Conservation (phyloP, 1,140 invertebrate species). For the Sycophaga agraensis region DNA sequence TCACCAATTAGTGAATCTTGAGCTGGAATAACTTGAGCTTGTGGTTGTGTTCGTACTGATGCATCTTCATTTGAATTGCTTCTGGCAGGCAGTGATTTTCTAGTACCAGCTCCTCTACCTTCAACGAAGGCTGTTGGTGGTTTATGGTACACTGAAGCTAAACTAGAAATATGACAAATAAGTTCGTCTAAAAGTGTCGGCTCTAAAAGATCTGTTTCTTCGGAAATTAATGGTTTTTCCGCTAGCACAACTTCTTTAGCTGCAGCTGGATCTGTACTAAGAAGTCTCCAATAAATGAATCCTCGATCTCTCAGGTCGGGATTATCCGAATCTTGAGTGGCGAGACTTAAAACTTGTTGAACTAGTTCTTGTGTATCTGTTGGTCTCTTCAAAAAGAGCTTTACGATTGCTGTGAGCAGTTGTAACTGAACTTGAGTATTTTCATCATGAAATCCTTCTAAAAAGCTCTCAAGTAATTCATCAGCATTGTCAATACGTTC, state of each 20-base stretch:
- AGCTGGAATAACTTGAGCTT: constrained; percentile 64
- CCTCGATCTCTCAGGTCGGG: constrained; percentile 97
- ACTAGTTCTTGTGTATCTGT: constrained; percentile 98
- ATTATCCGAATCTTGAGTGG: constrained; percentile 99
- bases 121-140: constrained; percentile 99
- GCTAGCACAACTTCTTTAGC: constrained; percentile 99
- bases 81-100: constrained; percentile 68
- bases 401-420: constrained; percentile 96
- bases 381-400: constrained; percentile 96
- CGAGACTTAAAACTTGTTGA: constrained; percentile 89
- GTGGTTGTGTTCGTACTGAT: constrained; percentile 41
- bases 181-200: constrained; percentile 97
- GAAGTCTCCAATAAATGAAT: constrained; percentile 98
- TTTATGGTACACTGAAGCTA: constrained; percentile 99
- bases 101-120: constrained; percentile 71
- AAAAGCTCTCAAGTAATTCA: constrained; percentile 95
- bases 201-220: constrained; percentile 98
- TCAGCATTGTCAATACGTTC: constrained; percentile 99
- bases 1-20: constrained; percentile 97
- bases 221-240: constrained; percentile 98
- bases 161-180: constrained; percentile 97
- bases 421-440: constrained; percentile 99
- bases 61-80: constrained; percentile 57
- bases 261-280: constrained; percentile 97
- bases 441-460: constrained; percentile 99